These are phyloP conservation scores for Cairina moschata DNA, from an alignment of 2,113 vertebrate species.

Conservation along the genomic window DNA sequence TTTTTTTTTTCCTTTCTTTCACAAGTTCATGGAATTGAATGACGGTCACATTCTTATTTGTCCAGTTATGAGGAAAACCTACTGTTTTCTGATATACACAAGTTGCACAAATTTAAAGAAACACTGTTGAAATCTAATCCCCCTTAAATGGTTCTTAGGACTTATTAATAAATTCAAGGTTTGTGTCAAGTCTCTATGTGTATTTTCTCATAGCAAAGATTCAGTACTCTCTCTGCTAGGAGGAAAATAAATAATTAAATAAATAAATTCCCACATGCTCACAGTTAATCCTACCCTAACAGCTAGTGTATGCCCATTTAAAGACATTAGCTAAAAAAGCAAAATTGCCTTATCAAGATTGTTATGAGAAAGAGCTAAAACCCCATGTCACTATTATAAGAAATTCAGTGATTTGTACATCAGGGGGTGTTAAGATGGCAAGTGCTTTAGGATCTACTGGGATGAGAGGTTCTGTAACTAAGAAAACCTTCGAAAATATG, in stretches of 20 bases:
- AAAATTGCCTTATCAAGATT: slow-evolving; percentile 29
- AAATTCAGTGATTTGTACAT: slow-evolving; percentile 23
- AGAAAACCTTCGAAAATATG: slow-evolving; percentile 18
- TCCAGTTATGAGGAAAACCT: neutral
- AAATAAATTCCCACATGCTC: slow-evolving; percentile 19
- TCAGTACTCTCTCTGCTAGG: slow-evolving; percentile 1
- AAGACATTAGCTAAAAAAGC: slow-evolving; percentile 22
- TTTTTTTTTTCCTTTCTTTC: neutral
- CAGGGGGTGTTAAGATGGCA: slow-evolving; percentile 21
- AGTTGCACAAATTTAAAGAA: neutral
- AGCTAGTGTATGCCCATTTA: neutral
- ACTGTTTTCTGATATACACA: neutral
- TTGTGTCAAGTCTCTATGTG: neutral
- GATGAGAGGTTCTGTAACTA: slow-evolving; percentile 1
- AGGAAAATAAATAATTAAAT: neutral
- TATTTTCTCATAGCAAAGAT: slow-evolving; percentile 47
- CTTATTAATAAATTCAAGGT: neutral
- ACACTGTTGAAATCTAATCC: neutral
- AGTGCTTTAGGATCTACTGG: slow-evolving; percentile 23
- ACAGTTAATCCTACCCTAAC: slow-evolving; percentile 44
- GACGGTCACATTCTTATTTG: neutral
- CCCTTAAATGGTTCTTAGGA: neutral
- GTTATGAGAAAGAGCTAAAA: slow-evolving; percentile 25
- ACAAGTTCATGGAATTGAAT: neutral
- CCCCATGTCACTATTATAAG: neutral